Evolutionary conservation across 2,797 vertebrate genomes (phyloP).

Genomic region (Gobio occitaniae): DNA sequence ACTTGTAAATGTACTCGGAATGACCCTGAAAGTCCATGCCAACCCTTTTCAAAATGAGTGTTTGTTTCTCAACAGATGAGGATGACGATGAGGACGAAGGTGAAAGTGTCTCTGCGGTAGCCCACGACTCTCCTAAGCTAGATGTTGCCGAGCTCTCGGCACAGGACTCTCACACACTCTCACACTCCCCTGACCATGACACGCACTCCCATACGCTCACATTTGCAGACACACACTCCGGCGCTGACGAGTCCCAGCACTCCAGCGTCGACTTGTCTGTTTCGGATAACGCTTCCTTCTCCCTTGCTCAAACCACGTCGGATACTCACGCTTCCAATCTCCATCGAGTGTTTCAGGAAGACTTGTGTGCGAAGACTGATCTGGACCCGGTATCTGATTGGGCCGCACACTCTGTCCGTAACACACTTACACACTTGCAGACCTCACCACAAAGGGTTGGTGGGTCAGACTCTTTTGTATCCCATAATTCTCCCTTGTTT

Average conservation of each 20-base stretch:
- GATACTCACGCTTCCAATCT: neutral
- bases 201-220: conserved; percentile 38
- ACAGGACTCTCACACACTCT: conserved; percentile 33
- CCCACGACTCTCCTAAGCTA: conserved; percentile 48
- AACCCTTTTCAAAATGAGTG: neutral
- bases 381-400: conserved; percentile 55
- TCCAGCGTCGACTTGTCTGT: conserved; percentile 45
- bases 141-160: conserved; percentile 47
- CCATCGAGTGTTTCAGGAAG: conserved; percentile 35
- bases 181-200: conserved; percentile 53
- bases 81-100: conserved; percentile 42
- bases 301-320: neutral
- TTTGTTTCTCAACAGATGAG: conserved; percentile 29
- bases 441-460: conserved; percentile 32
- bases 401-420: conserved; percentile 46
- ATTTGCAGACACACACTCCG: conserved; percentile 53
- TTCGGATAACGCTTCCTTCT: conserved; percentile 16
- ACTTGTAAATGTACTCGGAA: neutral
- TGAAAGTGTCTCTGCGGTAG: conserved; percentile 37
- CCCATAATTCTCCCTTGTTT: conserved; percentile 54
- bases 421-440: conserved; percentile 41
- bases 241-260: conserved; percentile 60
- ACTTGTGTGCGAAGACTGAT: conserved; percentile 50
- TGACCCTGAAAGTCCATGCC: neutral
- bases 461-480: conserved; percentile 33